A percentile compares a stretch with the other conserved stretches of the same genome.
Evolutionary conservation across 2,888 invertebrate genomes (phyloP).

Genomic region (Drosophila histrio): DNA sequence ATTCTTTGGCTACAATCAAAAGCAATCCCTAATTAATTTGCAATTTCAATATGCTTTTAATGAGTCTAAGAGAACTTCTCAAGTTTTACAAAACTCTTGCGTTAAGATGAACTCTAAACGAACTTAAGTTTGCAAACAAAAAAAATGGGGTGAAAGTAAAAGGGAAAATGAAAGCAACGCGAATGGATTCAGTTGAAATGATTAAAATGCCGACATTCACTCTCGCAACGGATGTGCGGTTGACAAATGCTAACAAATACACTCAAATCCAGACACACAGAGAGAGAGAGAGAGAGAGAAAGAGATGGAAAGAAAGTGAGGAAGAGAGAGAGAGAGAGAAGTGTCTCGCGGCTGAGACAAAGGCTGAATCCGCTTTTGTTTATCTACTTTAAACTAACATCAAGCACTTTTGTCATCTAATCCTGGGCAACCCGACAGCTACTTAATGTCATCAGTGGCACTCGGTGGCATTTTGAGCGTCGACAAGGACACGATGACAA

Average conservation of each 20-base stretch:
- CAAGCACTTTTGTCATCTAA: conserved; percentile 77
- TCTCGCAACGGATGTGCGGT: conserved; percentile 48
- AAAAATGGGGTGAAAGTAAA: conserved; percentile 30
- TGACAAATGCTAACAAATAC: conserved; percentile 43
- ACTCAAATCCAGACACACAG: conserved; percentile 17
- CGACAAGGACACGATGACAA: conserved; percentile 61
- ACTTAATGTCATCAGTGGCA: conserved; percentile 79
- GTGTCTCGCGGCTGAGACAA: conserved; percentile 17
- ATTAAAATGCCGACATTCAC: conserved; percentile 34
- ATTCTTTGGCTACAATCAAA: conserved; percentile 32
- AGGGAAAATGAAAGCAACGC: conserved; percentile 1
- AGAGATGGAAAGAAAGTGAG: not conserved
- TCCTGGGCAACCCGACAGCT: conserved; percentile 76
- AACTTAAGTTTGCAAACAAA: conserved; percentile 16
- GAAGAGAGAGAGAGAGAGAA: not conserved
- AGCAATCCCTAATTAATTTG: conserved; percentile 49
- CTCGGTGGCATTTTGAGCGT: conserved; percentile 63
- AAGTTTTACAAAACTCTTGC: conserved; percentile 39
- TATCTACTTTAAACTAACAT: conserved; percentile 81
- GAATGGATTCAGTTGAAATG: conserved; percentile 31
- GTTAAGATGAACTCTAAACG: conserved; percentile 24
- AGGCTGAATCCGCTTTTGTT: conserved; percentile 67
- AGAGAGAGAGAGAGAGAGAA: not conserved
- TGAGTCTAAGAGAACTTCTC: conserved; percentile 26
- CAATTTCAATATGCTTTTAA: conserved; percentile 52